Evolutionary conservation across 2,113 vertebrate genomes (phyloP).

Genomic region (Edolisoma coerulescens): DNA sequence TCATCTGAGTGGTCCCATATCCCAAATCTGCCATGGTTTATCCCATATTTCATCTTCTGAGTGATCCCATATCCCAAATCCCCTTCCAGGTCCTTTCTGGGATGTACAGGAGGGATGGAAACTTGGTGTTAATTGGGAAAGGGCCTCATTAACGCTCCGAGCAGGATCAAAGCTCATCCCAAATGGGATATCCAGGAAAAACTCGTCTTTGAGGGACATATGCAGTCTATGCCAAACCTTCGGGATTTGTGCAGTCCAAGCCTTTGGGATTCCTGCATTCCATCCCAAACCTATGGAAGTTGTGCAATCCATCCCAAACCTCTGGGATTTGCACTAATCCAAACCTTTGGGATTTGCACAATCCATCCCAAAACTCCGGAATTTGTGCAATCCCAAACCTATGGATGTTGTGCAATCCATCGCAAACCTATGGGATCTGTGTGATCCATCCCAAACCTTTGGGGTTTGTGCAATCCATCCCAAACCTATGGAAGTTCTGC

Average conservation of each 20-base stretch:
- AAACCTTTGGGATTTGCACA: no score
- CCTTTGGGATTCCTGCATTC: background rate
- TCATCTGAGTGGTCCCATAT: no score
- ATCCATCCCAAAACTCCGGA: background rate
- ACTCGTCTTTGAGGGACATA: rapidly evolving
- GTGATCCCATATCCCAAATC: background rate
- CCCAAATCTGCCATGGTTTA: background rate
- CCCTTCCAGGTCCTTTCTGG: background rate
- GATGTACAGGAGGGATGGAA: background rate
- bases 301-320: background rate
- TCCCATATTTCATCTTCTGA: background rate
- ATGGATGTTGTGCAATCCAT: background rate
- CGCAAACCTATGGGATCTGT: background rate
- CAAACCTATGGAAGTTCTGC: rapidly evolving
- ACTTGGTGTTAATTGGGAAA: background rate
- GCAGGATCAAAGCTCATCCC: background rate
- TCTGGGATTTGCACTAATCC: no score
- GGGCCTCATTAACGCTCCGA: background rate
- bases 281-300: background rate
- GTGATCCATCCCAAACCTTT: background rate
- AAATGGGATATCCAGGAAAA: background rate
- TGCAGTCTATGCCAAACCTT: no score
- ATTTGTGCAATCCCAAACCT: background rate
- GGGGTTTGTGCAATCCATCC: background rate
- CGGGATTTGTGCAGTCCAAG: no score